These are phyloP conservation scores for Vanessa tameamea DNA, from an alignment of 1,140 invertebrate species.

Conservation along the genomic window DNA sequence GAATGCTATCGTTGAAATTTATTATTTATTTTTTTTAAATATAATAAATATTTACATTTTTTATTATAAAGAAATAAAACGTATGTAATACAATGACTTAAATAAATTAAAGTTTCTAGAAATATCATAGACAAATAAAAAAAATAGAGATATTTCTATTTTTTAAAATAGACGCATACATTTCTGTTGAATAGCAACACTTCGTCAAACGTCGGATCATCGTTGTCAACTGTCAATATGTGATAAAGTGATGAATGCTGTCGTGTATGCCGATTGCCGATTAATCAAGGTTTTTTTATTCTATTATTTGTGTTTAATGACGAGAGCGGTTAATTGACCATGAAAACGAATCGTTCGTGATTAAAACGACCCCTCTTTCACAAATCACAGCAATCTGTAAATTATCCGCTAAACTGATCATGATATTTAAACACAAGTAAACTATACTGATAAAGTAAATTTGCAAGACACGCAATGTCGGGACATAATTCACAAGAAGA, in stretches of 20 bases:
- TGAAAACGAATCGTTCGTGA: constrained; percentile 53
- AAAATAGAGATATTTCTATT: not conserved
- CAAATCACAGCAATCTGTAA: constrained; percentile 43
- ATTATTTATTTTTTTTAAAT: not conserved
- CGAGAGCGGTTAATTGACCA: constrained; percentile 45
- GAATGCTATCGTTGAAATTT: not conserved
- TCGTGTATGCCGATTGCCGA: constrained; percentile 44
- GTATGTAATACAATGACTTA: too few relatives aligned
- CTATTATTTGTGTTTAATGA: constrained; percentile 44
- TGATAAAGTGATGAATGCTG: constrained; percentile 37
- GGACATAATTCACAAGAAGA: constrained; percentile 55
- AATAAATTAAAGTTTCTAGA: too few relatives aligned
- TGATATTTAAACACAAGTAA: constrained; percentile 34
- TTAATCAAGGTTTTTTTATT: constrained; percentile 46
- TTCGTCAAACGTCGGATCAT: not conserved
- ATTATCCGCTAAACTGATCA: constrained; percentile 39
- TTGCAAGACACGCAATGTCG: constrained; percentile 51
- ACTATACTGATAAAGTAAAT: constrained; percentile 20
- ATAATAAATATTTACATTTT: too few relatives aligned
- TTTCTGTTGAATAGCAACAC: not conserved
- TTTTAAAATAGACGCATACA: not conserved
- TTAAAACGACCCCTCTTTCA: constrained; percentile 41
- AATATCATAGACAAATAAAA: not conserved
- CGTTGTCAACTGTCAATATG: constrained; percentile 26
- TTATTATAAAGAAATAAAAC: too few relatives aligned